Percentiles rank a stretch among this genome's conserved stretches.
Conservation (phyloP, 2,113 vertebrate species). For the Phyllopteryx taeniolatus region DNA sequence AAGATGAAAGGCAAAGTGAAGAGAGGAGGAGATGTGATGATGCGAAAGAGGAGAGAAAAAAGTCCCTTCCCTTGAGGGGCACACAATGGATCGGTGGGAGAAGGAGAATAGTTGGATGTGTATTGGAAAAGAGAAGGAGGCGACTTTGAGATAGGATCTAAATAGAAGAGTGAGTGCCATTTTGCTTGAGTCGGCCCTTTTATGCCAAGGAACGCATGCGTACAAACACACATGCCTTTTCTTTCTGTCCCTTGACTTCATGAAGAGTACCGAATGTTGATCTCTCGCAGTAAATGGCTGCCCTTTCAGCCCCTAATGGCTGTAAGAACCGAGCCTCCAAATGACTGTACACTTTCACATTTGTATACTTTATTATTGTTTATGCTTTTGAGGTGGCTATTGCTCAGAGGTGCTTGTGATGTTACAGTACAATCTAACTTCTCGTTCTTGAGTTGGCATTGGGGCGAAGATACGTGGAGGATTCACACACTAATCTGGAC, state of each 20-base stretch:
- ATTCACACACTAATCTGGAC: neutral
- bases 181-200: conserved; percentile 15
- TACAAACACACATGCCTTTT: conserved; percentile 6
- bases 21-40: neutral
- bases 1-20: conserved; percentile 1
- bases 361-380: neutral
- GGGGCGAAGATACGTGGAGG: neutral
- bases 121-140: conserved; percentile 3
- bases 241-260: conserved; percentile 40
- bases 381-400: neutral
- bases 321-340: conserved; percentile 12
- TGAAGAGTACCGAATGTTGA: conserved; percentile 47
- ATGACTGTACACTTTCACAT: conserved; percentile 8
- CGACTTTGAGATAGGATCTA: conserved; percentile 1
- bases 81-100: neutral
- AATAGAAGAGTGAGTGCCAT: neutral
- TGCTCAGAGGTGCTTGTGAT: too few relatives aligned
- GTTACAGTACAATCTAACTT: too few relatives aligned
- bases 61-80: neutral
- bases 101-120: neutral
- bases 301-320: conserved; percentile 60
- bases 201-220: conserved; percentile 28
- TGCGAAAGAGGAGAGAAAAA: neutral
- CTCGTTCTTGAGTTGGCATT: neutral
- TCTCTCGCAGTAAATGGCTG: conserved; percentile 55